Evolutionary conservation across 2,797 vertebrate species (phyloP).

Genomic region (Acanthurus tractus): DNA sequence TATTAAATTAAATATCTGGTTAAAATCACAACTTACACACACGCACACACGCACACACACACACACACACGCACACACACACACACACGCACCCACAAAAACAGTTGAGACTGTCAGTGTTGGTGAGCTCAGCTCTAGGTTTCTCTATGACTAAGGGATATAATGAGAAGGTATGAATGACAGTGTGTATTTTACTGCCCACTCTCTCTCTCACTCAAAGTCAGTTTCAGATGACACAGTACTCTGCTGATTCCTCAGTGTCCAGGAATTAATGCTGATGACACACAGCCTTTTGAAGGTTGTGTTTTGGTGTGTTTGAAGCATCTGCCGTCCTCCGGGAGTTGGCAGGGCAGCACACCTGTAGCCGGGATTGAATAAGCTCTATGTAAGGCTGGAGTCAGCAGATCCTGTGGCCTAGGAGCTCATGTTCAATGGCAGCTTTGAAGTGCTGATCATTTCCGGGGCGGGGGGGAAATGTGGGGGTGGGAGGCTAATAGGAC

Average conservation of each 20-base stretch:
- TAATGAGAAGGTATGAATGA: conserved; percentile 78
- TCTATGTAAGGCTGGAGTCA: conserved; percentile 61
- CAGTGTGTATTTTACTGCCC: conserved; percentile 63
- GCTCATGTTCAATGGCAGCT: conserved; percentile 49
- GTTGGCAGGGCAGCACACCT: conserved; percentile 59
- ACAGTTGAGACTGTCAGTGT: conserved; percentile 28
- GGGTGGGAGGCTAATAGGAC: neutral
- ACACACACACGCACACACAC: no score
- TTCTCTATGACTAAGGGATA: conserved; percentile 73
- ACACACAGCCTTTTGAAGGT: conserved; percentile 75
- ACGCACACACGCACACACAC: no score
- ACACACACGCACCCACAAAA: conserved; percentile 1
- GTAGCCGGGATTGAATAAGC: conserved; percentile 57
- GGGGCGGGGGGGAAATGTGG: neutral
- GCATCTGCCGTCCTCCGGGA: conserved; percentile 53
- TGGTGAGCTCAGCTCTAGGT: conserved; percentile 60
- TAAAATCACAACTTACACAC: neutral
- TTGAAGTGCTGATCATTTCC: conserved; percentile 62
- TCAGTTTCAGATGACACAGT: conserved; percentile 78
- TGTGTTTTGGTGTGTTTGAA: conserved; percentile 70
- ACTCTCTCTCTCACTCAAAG: conserved; percentile 52
- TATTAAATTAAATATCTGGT: conserved; percentile 35
- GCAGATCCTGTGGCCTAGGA: conserved; percentile 58
- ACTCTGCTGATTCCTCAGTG: conserved; percentile 80
- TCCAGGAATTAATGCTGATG: conserved; percentile 78